Evolutionary conservation across 1,140 invertebrate species (phyloP).

Genomic region (Phthorimaea operculella): DNA sequence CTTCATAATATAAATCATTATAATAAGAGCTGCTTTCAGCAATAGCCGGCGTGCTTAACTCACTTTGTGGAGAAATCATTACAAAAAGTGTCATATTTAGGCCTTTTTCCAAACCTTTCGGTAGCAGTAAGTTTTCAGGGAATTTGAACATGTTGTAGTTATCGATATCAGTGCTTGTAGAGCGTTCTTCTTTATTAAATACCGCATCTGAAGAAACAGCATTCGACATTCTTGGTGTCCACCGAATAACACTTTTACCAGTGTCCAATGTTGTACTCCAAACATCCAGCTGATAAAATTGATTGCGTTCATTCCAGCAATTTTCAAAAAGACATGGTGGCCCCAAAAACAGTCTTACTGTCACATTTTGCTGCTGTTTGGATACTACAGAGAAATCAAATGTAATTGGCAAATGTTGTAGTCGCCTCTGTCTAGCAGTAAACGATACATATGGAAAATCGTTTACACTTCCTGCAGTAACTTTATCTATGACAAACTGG

Average conservation of each 20-base stretch:
- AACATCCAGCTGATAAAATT: conserved; percentile 45
- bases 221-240: conserved; percentile 31
- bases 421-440: conserved; percentile 55
- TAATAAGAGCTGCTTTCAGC: conserved; percentile 1
- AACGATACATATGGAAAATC: conserved; percentile 16
- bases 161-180: conserved; percentile 18
- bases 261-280: conserved; percentile 31
- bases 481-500: conserved; percentile 38
- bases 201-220: conserved; percentile 41
- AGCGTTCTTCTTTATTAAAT: conserved; percentile 32
- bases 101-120: conserved; percentile 42
- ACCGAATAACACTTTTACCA: conserved; percentile 38
- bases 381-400: conserved; percentile 67
- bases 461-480: conserved; percentile 14
- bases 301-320: conserved; percentile 37
- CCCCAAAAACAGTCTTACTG: conserved; percentile 69
- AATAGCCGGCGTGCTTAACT: neutral
- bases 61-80: conserved; percentile 27
- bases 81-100: conserved; percentile 48
- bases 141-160: conserved; percentile 48
- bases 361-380: conserved; percentile 48
- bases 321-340: conserved; percentile 56
- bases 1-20: conserved; percentile 8
- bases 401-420: conserved; percentile 70
- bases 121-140: conserved; percentile 46